Evolutionary conservation across 37 sponge, comb jelly and placozoan genomes (phyloP), one percentile per base, ranked within the genome.

Genomic region (Eunapius fragilis): DNA sequence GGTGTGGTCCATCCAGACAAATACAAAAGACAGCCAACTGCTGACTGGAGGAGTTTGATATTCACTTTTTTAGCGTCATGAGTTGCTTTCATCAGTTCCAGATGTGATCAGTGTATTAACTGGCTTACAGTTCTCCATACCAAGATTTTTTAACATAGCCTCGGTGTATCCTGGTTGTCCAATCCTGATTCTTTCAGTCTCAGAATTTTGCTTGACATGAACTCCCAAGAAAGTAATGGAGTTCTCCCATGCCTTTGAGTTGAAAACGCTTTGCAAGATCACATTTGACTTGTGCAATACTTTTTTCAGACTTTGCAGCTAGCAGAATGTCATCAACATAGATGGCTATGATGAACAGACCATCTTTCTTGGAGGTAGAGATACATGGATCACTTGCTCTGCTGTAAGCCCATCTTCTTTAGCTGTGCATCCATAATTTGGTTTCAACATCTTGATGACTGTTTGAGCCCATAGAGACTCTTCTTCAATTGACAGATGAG

Each of bases 131-230:
- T 89, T 37, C 25, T 86, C 72, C 87, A 91, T 86, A 31, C 79
- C 82, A 77, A 71, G 82, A n/a, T n/a, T n/a, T n/a, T n/a, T n/a
- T n/a, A n/a, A n/a, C n/a, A n/a, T n/a, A n/a, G n/a, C n/a, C n/a
- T 86, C 74, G 33, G 84, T 78, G 69, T 74, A 91, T 7, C 87
- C 71, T 49, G 91, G 91, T 78, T 91, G 91, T 30, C 91, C 83
- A 47, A 91, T 86, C 91, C 91, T 86, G 35, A 91, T 67, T 14
- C 30, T 71, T 19, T 75, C 89, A 38, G 68, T 79, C 25, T 35
- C 73, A 13, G 67, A 23, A 32, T 87, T 67, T 77, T 91, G 91
- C 24, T 74, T 49, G n/a, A 91, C 48, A 28, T 69, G 72, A 50
- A 87, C 69, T 25, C 92, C n/a, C n/a, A n/a, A n/a, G n/a, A n/a